Evolutionary conservation across 2,113 vertebrate species (phyloP), one percentile per base, ranked within the genome.

Genomic region (Anthoscopus minutus): DNA sequence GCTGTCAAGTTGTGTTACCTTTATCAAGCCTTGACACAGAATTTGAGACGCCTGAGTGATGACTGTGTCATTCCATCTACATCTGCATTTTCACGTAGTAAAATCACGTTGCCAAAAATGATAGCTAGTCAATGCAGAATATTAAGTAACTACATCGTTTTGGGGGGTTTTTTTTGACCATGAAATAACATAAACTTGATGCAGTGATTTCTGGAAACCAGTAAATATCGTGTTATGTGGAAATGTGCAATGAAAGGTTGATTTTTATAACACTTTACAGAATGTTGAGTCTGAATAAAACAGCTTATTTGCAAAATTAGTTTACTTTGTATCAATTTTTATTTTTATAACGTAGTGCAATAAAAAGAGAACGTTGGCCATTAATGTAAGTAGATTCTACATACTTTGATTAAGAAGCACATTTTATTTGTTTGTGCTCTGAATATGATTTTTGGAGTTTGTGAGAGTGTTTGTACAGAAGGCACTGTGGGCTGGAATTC

Each of bases 191-290:
- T 11, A 74, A 89, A 89, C 31, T 60, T 76, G 79, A 77, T 88
- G 85, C 76, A 88, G 65, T 61, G 86, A 72, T 88, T 92, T 67
- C 82, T 91, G 65, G 72, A 86, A 96, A 62, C 65, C 62, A 92
- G 69, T 96, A 96, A 92, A 93, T 93, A 86, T 12, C 79, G 35
- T 51, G 60, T 89, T 85, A 38, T 67, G 69, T 95, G 96, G 90
- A 93, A 95, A 91, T 90, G 94, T 96, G 89, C 96, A 97, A 95
- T 95, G 93, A 95, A 96, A 95, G 76, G 90, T 96, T 96, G 91
- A 93, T 94, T 97, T 96, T 94, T 95, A 86, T 89, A 83, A 94
- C 61, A 62, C 71, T 22, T 92, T 89, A 86, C 54, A 86, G 79
- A 87, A 61, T 47, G 86, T 89, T 50, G 58, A 86, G n/a, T 79